Base-by-base conservation (phyloP, 2,113 vertebrate genomes). In the Serinus canaria region DNA sequence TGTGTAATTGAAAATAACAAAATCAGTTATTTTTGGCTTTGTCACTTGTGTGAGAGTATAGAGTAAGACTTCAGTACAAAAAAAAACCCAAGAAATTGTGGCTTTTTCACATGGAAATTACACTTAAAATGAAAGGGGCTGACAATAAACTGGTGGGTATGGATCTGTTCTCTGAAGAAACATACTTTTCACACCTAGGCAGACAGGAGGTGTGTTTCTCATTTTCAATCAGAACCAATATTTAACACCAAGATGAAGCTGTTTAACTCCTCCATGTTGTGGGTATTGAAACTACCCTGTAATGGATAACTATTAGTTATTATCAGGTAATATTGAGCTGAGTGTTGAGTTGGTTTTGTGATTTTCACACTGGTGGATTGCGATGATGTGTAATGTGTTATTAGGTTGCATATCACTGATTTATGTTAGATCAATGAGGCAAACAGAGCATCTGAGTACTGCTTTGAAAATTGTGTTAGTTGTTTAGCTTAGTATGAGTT, bases 41-140 rank as follows among this genome's bases (percentile, higher is more conserved):
- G 2, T 43, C 1, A 6, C 3, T 25, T 66, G 4, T 27, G 11
- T 60, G 14, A 73, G 25, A 44, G 7, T 20, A 39, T 79, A 44
- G 37, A 53, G 12, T 59, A 88, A 66, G 77, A 73, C 9, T 80
- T 76, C 2, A 10, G 41, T 60, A 60, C 35, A 27, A 60, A 60
- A 60, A 60, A 60, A 39, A 1, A 2, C 14, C 35, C 7, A 17
- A 7, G 6, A 72, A 63, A 41, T 3, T 1, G 2, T 46, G 16
- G 13, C 15, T 56, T 58, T 73, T 66, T 84, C 41, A 15, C 6
- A 2, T 13, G 5, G 37, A 85, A 83, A 43, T 90, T 44, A 16
- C 18, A 24, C 13, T 63, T 62, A 1, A 33, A 75, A 63, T 4
- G 1, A 43, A 60, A 87, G 82, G 9, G 37, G 4, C 31, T 78